Base-by-base conservation (phyloP, 2,113 vertebrate genomes). In the Festucalex cinctus region DNA sequence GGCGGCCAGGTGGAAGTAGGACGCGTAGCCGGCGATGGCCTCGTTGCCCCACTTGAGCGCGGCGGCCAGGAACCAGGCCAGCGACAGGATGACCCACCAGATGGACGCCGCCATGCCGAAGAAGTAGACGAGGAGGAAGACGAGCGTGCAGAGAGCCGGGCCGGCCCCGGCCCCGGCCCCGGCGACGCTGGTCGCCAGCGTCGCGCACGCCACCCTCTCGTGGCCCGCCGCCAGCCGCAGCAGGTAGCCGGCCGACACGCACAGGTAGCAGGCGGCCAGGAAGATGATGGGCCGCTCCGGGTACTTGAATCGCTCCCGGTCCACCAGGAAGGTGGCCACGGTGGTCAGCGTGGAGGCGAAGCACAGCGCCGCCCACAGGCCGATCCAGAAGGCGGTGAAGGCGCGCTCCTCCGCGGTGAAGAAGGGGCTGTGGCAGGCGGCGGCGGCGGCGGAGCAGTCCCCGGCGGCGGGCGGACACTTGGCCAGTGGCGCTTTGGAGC, bases 221-320 rank as follows among this genome's bases (percentile, higher is more conserved):
- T 97, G 95, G 0, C 94, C 94, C 0, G 93, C 94, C 73, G 94
- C 91, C 68, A 96, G 89, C 20, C 95, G 85, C 67, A 95, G 93
- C 26, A 97, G 88, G 88, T 96, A 96, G 44, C 95, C 95, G 0
- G 93, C 76, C 0, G 94, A 96, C 68, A 97, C 95, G 69, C 96
- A 93, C 87, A 96, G 92, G 88, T 97, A 96, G 85, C 95, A 97
- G 77, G 93, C 94, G 0, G 95, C 94, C 35, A 97, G 92, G 87
- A 97, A 97, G 70, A 97, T 94, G 87, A 97, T 96, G 85, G 95
- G 95, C 20, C 95, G 88, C 89, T 97, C 95, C 0, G 95, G 95
- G 73, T 96, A 97, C 87, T 94, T 94, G 73, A 97, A 97, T 63
- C 95, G 86, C 82, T 95, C 93, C 93, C 94, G 95, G 91, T 97